A percentile compares a stretch with the other conserved stretches of the same genome.
phyloP scores from a whole-genome alignment of 2,113 vertebrate species.

The Chamaetylas fuelleborni region DNA sequence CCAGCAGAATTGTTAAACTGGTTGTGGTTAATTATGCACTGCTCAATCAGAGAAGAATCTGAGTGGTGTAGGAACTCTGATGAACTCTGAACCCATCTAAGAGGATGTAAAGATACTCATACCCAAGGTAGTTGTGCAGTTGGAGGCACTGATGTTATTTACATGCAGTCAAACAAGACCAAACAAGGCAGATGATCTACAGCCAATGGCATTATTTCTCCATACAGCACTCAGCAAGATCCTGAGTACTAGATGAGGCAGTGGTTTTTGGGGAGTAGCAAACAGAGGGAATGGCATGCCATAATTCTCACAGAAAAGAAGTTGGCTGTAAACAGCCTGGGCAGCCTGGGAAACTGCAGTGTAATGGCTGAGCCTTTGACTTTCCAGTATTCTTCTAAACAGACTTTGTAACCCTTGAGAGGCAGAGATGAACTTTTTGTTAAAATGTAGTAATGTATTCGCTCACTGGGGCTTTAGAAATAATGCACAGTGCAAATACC shows the following conservation, averaged over 20 bases:
- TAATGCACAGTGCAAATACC: background rate
- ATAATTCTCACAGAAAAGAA: background rate
- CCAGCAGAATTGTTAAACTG: background rate
- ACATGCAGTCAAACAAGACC: background rate
- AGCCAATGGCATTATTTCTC: background rate
- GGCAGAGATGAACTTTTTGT: background rate
- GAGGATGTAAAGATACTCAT: background rate
- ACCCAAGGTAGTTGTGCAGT: accelerated
- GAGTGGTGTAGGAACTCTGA: background rate
- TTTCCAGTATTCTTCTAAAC: background rate
- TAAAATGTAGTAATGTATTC: background rate
- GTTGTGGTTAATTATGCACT: background rate
- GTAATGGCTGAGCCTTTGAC: background rate
- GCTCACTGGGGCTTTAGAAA: background rate
- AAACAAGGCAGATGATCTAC: background rate
- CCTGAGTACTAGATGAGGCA: background rate
- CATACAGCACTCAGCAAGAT: background rate
- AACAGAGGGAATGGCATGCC: background rate
- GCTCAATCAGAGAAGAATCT: background rate
- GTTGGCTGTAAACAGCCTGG: background rate
- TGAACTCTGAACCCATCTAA: background rate
- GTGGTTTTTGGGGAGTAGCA: background rate
- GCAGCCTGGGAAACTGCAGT: no score
- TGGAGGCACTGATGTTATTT: background rate
- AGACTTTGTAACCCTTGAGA: background rate